phyloP scores from a whole-genome alignment of 2,888 invertebrate species.

The Leptopterna dolabrata region DNA sequence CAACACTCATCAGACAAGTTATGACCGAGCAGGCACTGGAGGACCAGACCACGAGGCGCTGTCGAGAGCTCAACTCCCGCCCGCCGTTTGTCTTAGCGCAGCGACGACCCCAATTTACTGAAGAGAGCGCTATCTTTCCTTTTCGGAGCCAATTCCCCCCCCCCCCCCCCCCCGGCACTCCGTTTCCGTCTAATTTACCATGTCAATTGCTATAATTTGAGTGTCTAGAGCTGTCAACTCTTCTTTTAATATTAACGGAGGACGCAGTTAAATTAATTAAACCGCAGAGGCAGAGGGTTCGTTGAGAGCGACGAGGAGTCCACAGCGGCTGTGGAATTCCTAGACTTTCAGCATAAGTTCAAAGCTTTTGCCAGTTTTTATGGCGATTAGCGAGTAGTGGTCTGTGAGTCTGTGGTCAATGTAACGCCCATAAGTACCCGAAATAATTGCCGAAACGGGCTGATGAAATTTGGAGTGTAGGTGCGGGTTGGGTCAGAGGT shows the following conservation, averaged over 20 bases:
- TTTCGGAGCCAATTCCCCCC: constrained; percentile 25
- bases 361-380: too few species aligned
- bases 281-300: background rate
- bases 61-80: background rate
- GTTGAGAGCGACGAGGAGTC: background rate
- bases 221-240: constrained; percentile 37
- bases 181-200: background rate
- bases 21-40: background rate
- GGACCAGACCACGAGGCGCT: background rate
- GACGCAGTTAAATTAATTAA: constrained; percentile 43
- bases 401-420: too few species aligned
- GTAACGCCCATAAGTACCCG: too few species aligned
- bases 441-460: too few species aligned
- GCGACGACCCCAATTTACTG: constrained; percentile 29
- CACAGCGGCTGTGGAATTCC: background rate
- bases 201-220: constrained; percentile 46
- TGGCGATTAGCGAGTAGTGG: too few species aligned
- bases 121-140: background rate
- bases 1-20: constrained; percentile 1
- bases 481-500: too few species aligned
- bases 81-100: constrained; percentile 6
- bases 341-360: too few species aligned
- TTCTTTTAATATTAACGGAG: constrained; percentile 41
- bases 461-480: too few species aligned
- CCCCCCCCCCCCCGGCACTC: background rate